These are phyloP conservation scores for Ictalurus punctatus DNA, from an alignment of 2,113 vertebrate species.

Conservation along the genomic window DNA sequence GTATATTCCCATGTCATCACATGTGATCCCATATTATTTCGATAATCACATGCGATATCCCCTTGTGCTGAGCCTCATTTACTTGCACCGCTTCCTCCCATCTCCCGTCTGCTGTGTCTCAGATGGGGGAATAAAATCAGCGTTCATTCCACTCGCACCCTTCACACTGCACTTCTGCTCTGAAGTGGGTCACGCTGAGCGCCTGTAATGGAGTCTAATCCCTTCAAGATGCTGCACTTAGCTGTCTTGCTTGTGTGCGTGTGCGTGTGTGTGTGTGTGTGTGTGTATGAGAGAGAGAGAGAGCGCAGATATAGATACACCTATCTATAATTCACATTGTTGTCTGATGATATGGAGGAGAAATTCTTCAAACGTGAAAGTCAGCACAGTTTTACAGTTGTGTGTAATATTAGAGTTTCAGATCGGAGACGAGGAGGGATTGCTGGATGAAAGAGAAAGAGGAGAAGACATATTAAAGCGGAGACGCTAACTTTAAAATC, in stretches of 20 bases:
- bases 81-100: background rate
- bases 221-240: slow-evolving; percentile 41
- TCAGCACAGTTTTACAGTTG: slow-evolving; percentile 37
- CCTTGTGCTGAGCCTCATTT: slow-evolving; percentile 13
- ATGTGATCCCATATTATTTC: background rate
- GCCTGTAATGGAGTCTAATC: slow-evolving; percentile 48
- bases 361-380: slow-evolving; percentile 47
- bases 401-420: slow-evolving; percentile 1
- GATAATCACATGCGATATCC: background rate
- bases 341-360: slow-evolving; percentile 42
- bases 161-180: slow-evolving; percentile 26
- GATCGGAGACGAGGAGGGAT: background rate
- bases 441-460: background rate
- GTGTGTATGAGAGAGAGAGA: no score
- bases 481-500: background rate
- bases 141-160: slow-evolving; percentile 27
- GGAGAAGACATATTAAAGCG: background rate
- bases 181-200: slow-evolving; percentile 32
- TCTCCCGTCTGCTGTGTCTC: background rate
- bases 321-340: slow-evolving; percentile 51
- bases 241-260: slow-evolving; percentile 6
- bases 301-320: slow-evolving; percentile 31
- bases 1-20: background rate
- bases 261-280: slow-evolving; percentile 4
- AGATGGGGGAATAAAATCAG: slow-evolving; percentile 17